These are phyloP conservation scores for Cheilosia vernalis DNA, from an alignment of 2,888 invertebrate genomes.

Conservation along the genomic window DNA sequence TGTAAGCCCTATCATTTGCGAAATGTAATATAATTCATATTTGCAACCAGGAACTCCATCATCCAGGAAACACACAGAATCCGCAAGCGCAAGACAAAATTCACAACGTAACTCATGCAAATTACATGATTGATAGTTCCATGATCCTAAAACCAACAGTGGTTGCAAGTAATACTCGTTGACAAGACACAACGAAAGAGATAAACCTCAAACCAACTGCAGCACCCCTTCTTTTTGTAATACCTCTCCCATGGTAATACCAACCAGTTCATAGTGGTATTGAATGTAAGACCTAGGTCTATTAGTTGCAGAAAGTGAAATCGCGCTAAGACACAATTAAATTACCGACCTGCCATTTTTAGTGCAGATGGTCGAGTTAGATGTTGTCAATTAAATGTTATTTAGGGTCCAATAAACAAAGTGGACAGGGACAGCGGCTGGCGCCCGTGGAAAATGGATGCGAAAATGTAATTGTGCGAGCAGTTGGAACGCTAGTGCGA, in stretches of 20 bases:
- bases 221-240: constrained; percentile 4
- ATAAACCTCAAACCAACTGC: constrained; percentile 45
- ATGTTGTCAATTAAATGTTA: constrained; percentile 26
- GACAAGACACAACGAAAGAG: constrained; percentile 27
- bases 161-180: constrained; percentile 24
- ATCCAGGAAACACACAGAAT: constrained; percentile 60
- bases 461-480: background rate
- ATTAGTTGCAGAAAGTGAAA: constrained; percentile 56
- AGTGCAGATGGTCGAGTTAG: constrained; percentile 9
- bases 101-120: constrained; percentile 52
- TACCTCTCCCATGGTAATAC: background rate
- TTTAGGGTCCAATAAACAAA: background rate
- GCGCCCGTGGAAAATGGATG: background rate
- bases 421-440: background rate
- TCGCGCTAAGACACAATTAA: constrained; percentile 43
- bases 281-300: background rate
- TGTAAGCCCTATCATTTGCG: background rate
- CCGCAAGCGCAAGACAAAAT: constrained; percentile 28
- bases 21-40: constrained; percentile 38
- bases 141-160: constrained; percentile 56
- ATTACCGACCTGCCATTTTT: constrained; percentile 45
- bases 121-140: constrained; percentile 66
- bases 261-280: background rate
- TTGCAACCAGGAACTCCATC: constrained; percentile 49
- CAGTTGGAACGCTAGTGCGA: background rate